Conservation (phyloP, 2,888 invertebrate genomes). For the Tetragonula carbonaria region DNA sequence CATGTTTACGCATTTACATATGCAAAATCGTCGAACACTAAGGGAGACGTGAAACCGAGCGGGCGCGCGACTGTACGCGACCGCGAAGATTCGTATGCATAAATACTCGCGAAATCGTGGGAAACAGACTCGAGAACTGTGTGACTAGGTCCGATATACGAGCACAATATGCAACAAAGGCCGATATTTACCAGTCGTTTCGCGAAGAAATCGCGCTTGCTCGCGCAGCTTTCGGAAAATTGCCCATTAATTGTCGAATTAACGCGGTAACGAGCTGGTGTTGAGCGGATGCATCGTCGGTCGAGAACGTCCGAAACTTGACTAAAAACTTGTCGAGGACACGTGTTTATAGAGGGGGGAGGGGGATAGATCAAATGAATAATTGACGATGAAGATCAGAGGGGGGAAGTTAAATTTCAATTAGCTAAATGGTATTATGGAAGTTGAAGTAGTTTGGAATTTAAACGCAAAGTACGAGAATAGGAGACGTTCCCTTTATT, state of each 20-base stretch:
- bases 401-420: not conserved
- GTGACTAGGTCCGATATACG: not conserved
- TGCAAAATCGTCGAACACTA: constrained; percentile 35
- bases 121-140: constrained; percentile 8
- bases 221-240: constrained; percentile 23
- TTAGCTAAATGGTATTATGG: not conserved
- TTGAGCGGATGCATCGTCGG: too few species aligned
- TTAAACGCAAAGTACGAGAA: not conserved
- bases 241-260: constrained; percentile 36
- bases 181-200: constrained; percentile 1
- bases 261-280: not conserved
- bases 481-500: not conserved
- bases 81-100: constrained; percentile 44
- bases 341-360: not conserved
- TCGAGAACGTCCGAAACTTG: not conserved
- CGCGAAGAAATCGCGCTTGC: not conserved
- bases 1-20: constrained; percentile 43
- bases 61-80: constrained; percentile 33
- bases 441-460: not conserved
- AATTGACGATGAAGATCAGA: not conserved
- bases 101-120: constrained; percentile 25
- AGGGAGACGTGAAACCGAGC: constrained; percentile 20
- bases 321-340: not conserved
- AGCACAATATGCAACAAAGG: constrained; percentile 40
- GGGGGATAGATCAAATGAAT: not conserved